These are phyloP conservation scores for Strix occidentalis DNA, from an alignment of 2,797 vertebrate species.

Conservation along the genomic window DNA sequence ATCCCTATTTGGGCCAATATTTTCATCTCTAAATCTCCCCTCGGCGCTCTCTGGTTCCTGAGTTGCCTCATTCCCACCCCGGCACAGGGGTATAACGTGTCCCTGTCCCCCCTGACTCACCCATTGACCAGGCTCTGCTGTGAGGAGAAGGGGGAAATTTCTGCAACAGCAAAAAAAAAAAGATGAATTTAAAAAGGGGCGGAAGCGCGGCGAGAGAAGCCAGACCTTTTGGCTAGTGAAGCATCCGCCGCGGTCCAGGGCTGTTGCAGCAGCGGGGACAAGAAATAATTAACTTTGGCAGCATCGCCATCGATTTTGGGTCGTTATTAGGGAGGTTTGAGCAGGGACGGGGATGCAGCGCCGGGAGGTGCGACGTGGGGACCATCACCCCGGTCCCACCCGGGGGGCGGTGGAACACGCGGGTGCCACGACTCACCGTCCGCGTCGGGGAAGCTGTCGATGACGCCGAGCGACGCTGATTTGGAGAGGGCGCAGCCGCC, in stretches of 20 bases:
- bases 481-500: constrained; percentile 64
- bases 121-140: neutral
- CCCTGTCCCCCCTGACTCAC: constrained; percentile 2
- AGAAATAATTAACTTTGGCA: neutral
- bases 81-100: neutral
- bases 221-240: fast-evolving
- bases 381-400: neutral
- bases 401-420: fast-evolving
- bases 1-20: neutral
- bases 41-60: no score
- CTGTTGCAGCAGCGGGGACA: neutral
- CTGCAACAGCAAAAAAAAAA: neutral
- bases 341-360: neutral
- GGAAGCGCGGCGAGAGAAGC: neutral
- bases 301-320: neutral
- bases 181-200: neutral
- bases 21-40: neutral
- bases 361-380: neutral
- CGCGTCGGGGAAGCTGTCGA: constrained; percentile 32
- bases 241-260: neutral
- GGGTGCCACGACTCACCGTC: constrained; percentile 52
- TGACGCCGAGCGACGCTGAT: constrained; percentile 71
- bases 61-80: neutral
- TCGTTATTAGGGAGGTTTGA: neutral
- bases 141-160: constrained; percentile 13